Evolutionary conservation across 2,888 invertebrate species (phyloP), one percentile per base, ranked within the genome.

Genomic region (Cerastoderma edule): DNA sequence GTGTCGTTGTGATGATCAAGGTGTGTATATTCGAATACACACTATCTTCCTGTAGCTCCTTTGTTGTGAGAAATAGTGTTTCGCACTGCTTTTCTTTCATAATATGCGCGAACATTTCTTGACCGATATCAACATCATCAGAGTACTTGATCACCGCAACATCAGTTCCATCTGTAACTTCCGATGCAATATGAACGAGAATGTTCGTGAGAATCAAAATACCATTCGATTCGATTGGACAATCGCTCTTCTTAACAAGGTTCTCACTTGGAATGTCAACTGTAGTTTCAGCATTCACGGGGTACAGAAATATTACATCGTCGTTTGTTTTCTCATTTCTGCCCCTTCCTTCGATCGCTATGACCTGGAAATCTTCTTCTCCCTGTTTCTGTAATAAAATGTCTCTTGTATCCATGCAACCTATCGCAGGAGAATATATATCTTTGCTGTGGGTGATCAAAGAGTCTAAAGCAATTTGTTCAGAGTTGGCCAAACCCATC

Each of bases 271-370:
- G 60, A 39, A 60, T 39, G 10, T 39, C 0, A 5, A 39, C 22
- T 6, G 24, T 2, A 39, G 60, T 60, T 35, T 22, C 10, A 39
- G 60, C 39, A 24, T n/a, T 60, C 24, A 4, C 16, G 39, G 60
- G 60, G 19, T 39, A 24, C 4, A 60, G 27, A 60, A 60, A 60
- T 16, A 22, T 27, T 19, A 60, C 19, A 39, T 60, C 24, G 6
- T 24, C 16, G 24, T 39, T 22, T 13, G 39, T 24, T 2, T 60
- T 5, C n/a, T 24, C 2, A 22, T 8, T n/a, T 39, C 2, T 60
- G 5, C 60, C 60, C 27, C 22, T 60, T 6, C 60, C 60, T 39
- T 60, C 60, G n/a, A 60, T 32, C 0, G 27, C 27, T 33, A 60
- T 33, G 22, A 60, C 19, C 10, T 60, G 60, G 2, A 39, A 24